These are phyloP conservation scores for Phasia obesa DNA, from an alignment of 2,888 invertebrate genomes.

Conservation along the genomic window DNA sequence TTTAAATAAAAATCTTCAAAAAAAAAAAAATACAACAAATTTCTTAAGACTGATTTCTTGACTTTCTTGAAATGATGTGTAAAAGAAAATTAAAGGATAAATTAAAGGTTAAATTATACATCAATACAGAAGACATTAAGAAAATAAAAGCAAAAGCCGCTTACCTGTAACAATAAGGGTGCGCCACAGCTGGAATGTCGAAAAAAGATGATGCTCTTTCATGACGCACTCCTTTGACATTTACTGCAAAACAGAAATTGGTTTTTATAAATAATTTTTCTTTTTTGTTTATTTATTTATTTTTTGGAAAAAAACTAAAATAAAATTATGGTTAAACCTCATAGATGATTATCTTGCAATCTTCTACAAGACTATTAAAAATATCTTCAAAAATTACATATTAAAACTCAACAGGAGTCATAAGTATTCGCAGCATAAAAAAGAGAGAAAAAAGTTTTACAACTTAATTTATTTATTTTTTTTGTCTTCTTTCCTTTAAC, in stretches of 20 bases:
- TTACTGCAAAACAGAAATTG: slow-evolving; percentile 76
- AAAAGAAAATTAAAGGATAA: slow-evolving; percentile 47
- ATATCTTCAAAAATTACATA: slow-evolving; percentile 69
- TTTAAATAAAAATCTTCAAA: too few relatives aligned
- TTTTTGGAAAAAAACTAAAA: neutral
- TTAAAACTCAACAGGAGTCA: slow-evolving; percentile 78
- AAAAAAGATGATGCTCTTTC: slow-evolving; percentile 83
- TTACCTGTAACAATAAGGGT: slow-evolving; percentile 83
- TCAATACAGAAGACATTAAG: slow-evolving; percentile 9
- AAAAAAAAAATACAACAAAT: neutral
- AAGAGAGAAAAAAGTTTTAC: slow-evolving; percentile 7
- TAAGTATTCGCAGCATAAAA: slow-evolving; percentile 20
- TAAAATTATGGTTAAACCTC: slow-evolving; percentile 28
- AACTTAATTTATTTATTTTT: slow-evolving; percentile 45
- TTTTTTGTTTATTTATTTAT: slow-evolving; percentile 16
- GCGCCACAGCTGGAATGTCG: slow-evolving; percentile 83
- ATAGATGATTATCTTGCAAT: slow-evolving; percentile 32
- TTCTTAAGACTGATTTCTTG: slow-evolving; percentile 1
- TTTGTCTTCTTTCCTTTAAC: slow-evolving; percentile 6
- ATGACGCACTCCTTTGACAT: slow-evolving; percentile 83
- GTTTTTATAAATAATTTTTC: slow-evolving; percentile 43
- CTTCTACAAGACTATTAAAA: slow-evolving; percentile 29
- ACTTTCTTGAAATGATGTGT: neutral
- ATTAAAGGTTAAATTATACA: slow-evolving; percentile 41
- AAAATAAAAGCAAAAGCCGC: slow-evolving; percentile 27